phyloP scores from a whole-genome alignment of 1,140 invertebrate genomes.

The Nebria ingens region DNA sequence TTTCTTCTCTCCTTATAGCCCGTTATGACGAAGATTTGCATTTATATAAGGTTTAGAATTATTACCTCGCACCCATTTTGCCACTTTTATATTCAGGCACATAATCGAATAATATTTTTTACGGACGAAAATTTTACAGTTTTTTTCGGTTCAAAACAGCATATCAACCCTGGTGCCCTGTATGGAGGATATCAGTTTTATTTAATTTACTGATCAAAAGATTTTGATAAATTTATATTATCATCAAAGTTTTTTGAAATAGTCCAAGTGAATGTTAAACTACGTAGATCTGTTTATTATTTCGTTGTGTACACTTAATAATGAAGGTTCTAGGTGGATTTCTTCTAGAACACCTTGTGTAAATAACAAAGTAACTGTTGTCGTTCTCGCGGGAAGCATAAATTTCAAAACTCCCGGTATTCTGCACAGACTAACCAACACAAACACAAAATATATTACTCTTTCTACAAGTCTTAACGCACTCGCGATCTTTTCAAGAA shows the following conservation, averaged over 20 bases:
- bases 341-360: background rate
- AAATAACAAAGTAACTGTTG: constrained; percentile 9
- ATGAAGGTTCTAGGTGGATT: no score
- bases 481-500: constrained; percentile 9
- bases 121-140: background rate
- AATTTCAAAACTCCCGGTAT: background rate
- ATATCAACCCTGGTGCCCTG: no score
- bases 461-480: constrained; percentile 6
- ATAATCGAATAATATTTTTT: constrained; percentile 7
- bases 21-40: constrained; percentile 6
- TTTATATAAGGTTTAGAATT: constrained; percentile 4
- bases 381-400: background rate
- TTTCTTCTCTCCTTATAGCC: background rate
- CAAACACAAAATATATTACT: constrained; percentile 7
- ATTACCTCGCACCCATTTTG: constrained; percentile 5
- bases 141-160: no score
- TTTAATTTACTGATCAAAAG: no score
- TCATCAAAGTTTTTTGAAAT: no score
- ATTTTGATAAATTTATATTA: no score
- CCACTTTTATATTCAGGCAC: background rate
- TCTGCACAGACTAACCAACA: background rate
- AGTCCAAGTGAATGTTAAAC: no score
- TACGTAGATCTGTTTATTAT: no score
- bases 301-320: no score
- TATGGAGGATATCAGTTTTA: no score